Evolutionary conservation across 1,140 invertebrate genomes (phyloP).

Genomic region (Oncopeltus fasciatus): DNA sequence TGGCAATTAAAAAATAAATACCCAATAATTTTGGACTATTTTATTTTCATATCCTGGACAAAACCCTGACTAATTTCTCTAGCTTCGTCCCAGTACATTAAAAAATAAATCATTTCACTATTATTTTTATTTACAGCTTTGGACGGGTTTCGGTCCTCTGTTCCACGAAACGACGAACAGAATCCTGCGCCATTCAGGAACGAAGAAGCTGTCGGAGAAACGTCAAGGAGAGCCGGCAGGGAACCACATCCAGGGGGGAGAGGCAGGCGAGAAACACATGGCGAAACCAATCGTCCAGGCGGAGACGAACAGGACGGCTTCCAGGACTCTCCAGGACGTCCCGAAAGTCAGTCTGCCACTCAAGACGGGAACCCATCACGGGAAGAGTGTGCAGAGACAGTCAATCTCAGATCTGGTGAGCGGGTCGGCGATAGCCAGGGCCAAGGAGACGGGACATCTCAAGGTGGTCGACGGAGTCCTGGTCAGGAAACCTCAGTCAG

Average conservation of each 20-base stretch:
- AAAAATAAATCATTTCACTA: not conserved
- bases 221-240: not conserved
- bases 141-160: constrained; percentile 18
- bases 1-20: too few species aligned
- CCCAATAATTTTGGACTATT: too few species aligned
- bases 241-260: not conserved
- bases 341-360: too few species aligned
- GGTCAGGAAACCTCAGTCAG: not conserved
- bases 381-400: not conserved
- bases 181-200: constrained; percentile 17
- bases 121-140: constrained; percentile 18
- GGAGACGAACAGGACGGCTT: too few species aligned
- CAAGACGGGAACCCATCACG: not conserved
- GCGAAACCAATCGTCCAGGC: not conserved
- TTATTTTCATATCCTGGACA: too few species aligned
- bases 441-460: not conserved
- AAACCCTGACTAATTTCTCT: too few species aligned
- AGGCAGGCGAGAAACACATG: not conserved
- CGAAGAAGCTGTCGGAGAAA: not conserved
- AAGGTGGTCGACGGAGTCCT: not conserved
- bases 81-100: too few species aligned
- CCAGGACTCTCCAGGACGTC: too few species aligned
- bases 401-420: not conserved
- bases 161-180: constrained; percentile 15
- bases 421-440: not conserved